Evolutionary conservation across 2,797 vertebrate genomes (phyloP).

Genomic region (Botia kubotai): DNA sequence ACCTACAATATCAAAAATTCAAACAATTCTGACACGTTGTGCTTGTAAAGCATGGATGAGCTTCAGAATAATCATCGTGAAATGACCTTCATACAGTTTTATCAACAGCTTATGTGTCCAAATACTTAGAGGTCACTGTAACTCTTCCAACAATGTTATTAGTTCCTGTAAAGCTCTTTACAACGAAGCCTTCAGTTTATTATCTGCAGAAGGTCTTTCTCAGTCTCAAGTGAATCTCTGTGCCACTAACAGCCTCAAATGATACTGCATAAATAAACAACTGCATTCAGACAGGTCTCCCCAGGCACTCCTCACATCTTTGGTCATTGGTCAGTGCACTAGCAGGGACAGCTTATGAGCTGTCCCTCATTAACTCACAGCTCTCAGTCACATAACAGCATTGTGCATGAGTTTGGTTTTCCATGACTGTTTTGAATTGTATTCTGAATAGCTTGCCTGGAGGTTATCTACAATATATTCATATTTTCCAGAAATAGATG

Average conservation of each 20-base stretch:
- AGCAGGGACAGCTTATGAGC: too few relatives aligned
- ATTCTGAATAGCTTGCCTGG: slow-evolving; percentile 11
- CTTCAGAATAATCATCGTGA: neutral
- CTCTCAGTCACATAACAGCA: too few relatives aligned
- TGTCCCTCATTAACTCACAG: too few relatives aligned
- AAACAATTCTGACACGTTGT: too few relatives aligned
- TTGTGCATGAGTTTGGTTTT: too few relatives aligned
- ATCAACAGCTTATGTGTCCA: neutral
- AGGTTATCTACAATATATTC: neutral
- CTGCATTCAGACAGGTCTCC: neutral
- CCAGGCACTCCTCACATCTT: too few relatives aligned
- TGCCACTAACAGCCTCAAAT: neutral
- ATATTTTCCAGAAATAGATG: slow-evolving; percentile 10
- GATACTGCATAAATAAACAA: neutral
- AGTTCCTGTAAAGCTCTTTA: neutral
- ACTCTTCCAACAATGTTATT: neutral
- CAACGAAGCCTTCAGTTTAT: neutral
- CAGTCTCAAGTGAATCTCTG: neutral
- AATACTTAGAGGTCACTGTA: neutral
- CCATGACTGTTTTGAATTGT: slow-evolving; percentile 38
- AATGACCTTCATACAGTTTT: neutral
- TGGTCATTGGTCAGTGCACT: slow-evolving; percentile 22
- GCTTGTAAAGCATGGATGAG: neutral
- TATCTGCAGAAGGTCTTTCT: neutral
- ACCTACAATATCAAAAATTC: neutral